Evolutionary conservation across 2,113 vertebrate species (phyloP), one percentile per base, ranked within the genome.

Genomic region (Calonectris borealis): DNA sequence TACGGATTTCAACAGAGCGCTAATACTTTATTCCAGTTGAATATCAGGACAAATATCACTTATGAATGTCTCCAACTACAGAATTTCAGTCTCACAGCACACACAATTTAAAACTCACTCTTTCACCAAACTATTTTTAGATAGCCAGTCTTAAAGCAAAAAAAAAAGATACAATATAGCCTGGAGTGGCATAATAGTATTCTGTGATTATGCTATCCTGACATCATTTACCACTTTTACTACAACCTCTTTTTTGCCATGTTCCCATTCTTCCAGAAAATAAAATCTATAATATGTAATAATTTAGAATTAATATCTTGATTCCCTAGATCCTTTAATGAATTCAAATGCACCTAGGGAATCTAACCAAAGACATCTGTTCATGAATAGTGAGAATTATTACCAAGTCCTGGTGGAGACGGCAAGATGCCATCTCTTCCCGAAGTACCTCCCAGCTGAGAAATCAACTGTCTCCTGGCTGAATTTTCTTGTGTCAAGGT

Each of bases 311-410:
- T 98, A 98, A 98, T 98, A 98, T 95, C 96, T 97, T 92, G 97
- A 98, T 98, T 98, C 98, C 97, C 98, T 90, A 96, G 98, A 97
- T 98, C 97, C 97, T 98, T 97, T 98, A 98, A 98, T 98, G 98
- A 98, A 98, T 98, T 98, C 97, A 97, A 80, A 97, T 97, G 96
- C 97, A 97, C 98, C 97, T 97, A 97, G 98, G 98, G 98, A 97
- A 97, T 98, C 98, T 98, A 98, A 98, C 97, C 98, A 98, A 97
- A 98, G 97, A 97, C 98, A 98, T 98, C 98, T 98, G 98, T 98
- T 98, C 98, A 98, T 98, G 98, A 98, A 98, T 98, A 98, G 98
- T 97, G 91, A 97, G 98, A 98, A 98, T 98, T 98, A 98, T 98
- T 98, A 98, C 97, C 96, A 98, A 96, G 93, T 97, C 98, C 98